A percentile compares a stretch with the other conserved stretches of the same genome.
Evolutionary conservation across 2,888 invertebrate genomes (phyloP).

Genomic region (Mesorhabditis spiculigera): DNA sequence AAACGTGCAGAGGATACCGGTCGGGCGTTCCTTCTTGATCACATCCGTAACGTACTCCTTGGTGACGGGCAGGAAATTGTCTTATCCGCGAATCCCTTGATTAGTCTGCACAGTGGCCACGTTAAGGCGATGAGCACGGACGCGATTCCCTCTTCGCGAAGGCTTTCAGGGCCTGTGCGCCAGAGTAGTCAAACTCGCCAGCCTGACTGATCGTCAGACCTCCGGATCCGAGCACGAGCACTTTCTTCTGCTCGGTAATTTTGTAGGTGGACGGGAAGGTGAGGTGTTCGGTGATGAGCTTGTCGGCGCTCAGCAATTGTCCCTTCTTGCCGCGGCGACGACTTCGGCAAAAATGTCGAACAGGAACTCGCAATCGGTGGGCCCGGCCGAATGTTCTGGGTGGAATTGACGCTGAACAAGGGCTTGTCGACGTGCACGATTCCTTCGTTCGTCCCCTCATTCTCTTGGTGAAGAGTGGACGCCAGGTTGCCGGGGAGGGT

Average conservation of each 20-base stretch:
- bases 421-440: conserved; percentile 80
- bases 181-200: conserved; percentile 98
- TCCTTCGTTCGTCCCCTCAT: conserved; percentile 93
- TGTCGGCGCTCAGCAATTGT: conserved; percentile 33
- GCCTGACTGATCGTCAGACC: conserved; percentile 97
- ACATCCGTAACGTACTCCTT: conserved; percentile 90
- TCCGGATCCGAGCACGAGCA: conserved; percentile 85
- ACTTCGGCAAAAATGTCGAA: conserved; percentile 87
- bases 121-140: conserved; percentile 94
- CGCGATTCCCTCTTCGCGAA: conserved; percentile 88
- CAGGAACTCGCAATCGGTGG: conserved; percentile 86
- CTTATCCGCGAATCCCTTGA: conserved; percentile 94
- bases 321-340: conserved; percentile 59
- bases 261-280: conserved; percentile 33
- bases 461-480: conserved; percentile 88
- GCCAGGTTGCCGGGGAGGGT: conserved; percentile 76
- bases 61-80: conserved; percentile 94
- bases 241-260: conserved; percentile 57
- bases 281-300: conserved; percentile 39
- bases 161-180: conserved; percentile 93
- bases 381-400: conserved; percentile 95
- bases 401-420: conserved; percentile 98
- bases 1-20: conserved; percentile 92
- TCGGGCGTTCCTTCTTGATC: conserved; percentile 88
- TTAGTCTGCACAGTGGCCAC: conserved; percentile 99